A percentile compares a stretch with the other conserved stretches of the same genome.
Evolutionary conservation across 1,140 invertebrate species (phyloP).

Genomic region (Drosophila rufa): DNA sequence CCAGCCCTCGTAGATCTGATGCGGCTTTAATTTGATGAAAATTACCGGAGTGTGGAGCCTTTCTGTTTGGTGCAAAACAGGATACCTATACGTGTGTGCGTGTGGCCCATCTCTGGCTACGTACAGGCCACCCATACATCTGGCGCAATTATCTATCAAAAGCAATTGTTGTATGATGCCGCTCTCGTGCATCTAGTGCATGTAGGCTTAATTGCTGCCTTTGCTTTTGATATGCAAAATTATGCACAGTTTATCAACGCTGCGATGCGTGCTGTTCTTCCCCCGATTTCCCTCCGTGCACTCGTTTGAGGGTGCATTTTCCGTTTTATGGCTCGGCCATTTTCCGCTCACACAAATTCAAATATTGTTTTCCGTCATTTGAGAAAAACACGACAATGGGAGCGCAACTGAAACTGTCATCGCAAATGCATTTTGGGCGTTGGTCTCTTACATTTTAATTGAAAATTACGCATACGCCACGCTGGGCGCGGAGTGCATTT

Average conservation of each 20-base stretch:
- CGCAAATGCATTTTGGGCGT: conserved; percentile 46
- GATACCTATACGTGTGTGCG: conserved; percentile 35
- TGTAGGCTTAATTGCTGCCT: conserved; percentile 75
- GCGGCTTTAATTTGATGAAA: conserved; percentile 75
- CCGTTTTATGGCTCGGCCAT: conserved; percentile 36
- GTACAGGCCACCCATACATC: conserved; percentile 23
- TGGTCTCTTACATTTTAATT: conserved; percentile 54
- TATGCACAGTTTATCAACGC: conserved; percentile 78
- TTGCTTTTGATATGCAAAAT: conserved; percentile 81
- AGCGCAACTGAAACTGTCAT: conserved; percentile 39
- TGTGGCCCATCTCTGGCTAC: not conserved
- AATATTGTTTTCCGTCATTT: conserved; percentile 55
- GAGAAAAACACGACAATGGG: conserved; percentile 44
- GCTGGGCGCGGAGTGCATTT: conserved; percentile 17
- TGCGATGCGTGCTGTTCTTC: conserved; percentile 48
- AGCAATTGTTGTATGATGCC: conserved; percentile 64
- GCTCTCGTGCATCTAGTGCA: conserved; percentile 47
- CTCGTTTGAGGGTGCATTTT: conserved; percentile 17
- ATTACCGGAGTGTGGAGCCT: conserved; percentile 73
- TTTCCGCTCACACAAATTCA: conserved; percentile 48
- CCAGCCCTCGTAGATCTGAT: conserved; percentile 19
- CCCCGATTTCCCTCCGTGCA: not conserved
- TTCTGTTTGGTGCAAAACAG: conserved; percentile 67
- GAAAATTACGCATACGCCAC: conserved; percentile 60
- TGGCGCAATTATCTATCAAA: conserved; percentile 69